Evolutionary conservation across 2,888 invertebrate genomes (phyloP).

Genomic region (Limnephilus marmoratus): DNA sequence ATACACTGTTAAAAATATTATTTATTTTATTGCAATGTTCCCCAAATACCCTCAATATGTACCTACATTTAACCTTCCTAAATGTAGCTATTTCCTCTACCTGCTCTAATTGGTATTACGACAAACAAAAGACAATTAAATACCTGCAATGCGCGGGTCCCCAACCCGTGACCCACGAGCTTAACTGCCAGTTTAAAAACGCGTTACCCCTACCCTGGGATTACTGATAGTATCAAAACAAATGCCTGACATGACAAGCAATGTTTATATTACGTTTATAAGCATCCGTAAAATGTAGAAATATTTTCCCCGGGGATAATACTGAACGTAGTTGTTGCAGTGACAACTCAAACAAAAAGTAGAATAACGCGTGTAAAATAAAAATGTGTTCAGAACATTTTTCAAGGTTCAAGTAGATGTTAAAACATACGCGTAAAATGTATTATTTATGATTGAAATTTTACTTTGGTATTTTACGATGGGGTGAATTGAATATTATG

Average conservation of each 20-base stretch:
- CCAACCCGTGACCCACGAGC: neutral
- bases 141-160: neutral
- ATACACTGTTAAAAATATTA: neutral
- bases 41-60: neutral
- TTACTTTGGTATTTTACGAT: no score
- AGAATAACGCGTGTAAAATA: neutral
- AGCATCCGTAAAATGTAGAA: neutral
- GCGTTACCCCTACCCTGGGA: neutral
- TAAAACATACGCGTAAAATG: no score
- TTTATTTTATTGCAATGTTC: neutral
- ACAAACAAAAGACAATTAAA: neutral
- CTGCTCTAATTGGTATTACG: neutral
- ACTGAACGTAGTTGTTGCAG: neutral
- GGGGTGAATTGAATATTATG: no score
- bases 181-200: neutral
- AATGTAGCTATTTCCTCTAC: neutral
- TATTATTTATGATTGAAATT: no score
- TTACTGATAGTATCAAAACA: no score
- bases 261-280: neutral
- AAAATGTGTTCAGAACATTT: no score
- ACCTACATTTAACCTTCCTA: neutral
- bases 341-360: neutral
- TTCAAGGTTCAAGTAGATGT: no score
- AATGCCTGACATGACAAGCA: neutral
- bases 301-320: neutral